phyloP scores from a whole-genome alignment of 2,113 vertebrate species.

The Nibea coibor region DNA sequence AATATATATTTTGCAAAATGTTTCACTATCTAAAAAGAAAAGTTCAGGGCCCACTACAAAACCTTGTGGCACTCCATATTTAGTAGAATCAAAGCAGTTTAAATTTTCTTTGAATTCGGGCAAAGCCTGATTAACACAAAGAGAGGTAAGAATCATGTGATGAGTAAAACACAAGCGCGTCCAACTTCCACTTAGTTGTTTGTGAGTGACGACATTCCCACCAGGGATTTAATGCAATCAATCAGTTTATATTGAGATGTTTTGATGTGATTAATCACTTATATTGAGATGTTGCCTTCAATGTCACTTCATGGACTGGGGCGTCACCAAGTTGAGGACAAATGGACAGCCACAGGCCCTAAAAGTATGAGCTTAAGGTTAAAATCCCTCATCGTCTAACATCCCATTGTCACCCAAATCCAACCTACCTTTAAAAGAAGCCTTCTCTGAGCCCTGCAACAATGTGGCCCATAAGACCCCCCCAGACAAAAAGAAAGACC shows the following conservation, averaged over 20 bases:
- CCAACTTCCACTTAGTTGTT: neutral
- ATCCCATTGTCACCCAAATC: slow-evolving; percentile 79
- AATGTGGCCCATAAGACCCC: slow-evolving; percentile 75
- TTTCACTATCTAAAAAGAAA: neutral
- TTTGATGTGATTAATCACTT: slow-evolving; percentile 8
- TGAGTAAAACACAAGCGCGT: neutral
- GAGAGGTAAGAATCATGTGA: neutral
- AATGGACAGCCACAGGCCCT: slow-evolving; percentile 33
- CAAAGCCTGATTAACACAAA: neutral
- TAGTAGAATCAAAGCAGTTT: neutral
- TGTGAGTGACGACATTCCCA: neutral
- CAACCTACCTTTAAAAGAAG: slow-evolving; percentile 72
- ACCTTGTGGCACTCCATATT: slow-evolving; percentile 20
- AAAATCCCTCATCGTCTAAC: slow-evolving; percentile 79
- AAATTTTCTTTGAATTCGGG: neutral
- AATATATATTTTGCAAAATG: too few species aligned
- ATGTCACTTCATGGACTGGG: slow-evolving; percentile 36
- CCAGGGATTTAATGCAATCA: neutral
- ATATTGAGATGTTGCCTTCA: slow-evolving; percentile 58
- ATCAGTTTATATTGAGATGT: slow-evolving; percentile 11
- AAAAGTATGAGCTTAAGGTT: slow-evolving; percentile 68
- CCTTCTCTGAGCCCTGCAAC: slow-evolving; percentile 73
- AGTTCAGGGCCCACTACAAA: neutral
- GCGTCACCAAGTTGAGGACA: slow-evolving; percentile 10
- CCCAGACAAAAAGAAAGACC: slow-evolving; percentile 66